Evolutionary conservation across 2,797 vertebrate genomes (phyloP).

Genomic region (Octomys mimax): DNA sequence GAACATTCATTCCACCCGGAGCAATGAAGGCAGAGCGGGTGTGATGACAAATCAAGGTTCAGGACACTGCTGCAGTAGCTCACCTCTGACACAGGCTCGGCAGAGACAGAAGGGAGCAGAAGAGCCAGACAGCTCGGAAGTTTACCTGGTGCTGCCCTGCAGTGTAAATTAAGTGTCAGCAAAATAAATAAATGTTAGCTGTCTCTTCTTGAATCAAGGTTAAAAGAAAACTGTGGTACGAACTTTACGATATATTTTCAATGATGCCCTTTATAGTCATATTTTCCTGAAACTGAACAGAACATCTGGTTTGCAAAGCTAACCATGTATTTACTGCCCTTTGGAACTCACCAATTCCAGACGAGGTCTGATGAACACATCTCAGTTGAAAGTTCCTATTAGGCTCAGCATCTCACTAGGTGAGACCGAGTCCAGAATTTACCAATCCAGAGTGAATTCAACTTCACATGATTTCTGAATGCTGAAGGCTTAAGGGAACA

Average conservation of each 20-base stretch:
- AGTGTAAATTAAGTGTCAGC: neutral
- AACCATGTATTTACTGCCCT: conserved; percentile 69
- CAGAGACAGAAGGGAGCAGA: neutral
- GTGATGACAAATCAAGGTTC: neutral
- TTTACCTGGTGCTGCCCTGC: neutral
- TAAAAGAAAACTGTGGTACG: neutral
- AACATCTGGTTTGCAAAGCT: conserved; percentile 66
- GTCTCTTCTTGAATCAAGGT: neutral
- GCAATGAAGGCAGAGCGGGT: neutral
- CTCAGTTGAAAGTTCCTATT: conserved; percentile 30
- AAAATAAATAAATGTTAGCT: conserved; percentile 45
- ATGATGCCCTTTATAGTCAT: neutral
- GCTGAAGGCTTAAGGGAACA: conserved; percentile 21
- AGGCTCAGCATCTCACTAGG: conserved; percentile 26
- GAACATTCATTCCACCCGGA: neutral
- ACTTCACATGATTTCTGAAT: conserved; percentile 25
- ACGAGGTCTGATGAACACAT: conserved; percentile 52
- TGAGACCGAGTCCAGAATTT: conserved; percentile 52
- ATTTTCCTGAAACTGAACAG: conserved; percentile 43
- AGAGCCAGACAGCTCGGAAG: neutral
- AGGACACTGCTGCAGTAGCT: neutral
- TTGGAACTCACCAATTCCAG: conserved; percentile 41
- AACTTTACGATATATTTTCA: conserved; percentile 6
- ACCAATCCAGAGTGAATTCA: neutral
- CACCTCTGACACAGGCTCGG: neutral